A percentile compares a stretch with the other conserved stretches of the same genome.
These are phyloP conservation scores for Globodera rostochiensis DNA, from an alignment of 1,140 invertebrate species.

Conservation along the genomic window DNA sequence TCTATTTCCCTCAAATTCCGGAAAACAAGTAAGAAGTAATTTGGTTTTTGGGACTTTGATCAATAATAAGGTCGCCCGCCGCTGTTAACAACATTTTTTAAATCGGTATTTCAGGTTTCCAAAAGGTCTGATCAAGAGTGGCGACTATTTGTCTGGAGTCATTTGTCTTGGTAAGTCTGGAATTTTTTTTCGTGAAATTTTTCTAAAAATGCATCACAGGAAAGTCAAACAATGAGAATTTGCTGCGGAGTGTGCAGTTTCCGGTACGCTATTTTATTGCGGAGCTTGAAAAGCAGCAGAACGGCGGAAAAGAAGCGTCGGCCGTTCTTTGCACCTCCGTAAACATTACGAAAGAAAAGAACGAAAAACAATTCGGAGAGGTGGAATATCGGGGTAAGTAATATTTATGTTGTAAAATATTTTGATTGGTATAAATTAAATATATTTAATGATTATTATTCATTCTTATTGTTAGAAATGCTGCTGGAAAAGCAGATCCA, in stretches of 20 bases:
- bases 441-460: too few relatives aligned
- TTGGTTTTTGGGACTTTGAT: background rate
- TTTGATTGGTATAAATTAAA: conserved; percentile 14
- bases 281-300: conserved; percentile 35
- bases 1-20: conserved; percentile 77
- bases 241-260: conserved; percentile 29
- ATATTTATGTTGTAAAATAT: background rate
- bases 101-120: conserved; percentile 40
- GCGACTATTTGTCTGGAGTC: conserved; percentile 77
- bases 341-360: conserved; percentile 30
- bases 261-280: conserved; percentile 29
- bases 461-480: conserved; percentile 70
- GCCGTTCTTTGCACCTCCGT: conserved; percentile 44
- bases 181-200: too few relatives aligned
- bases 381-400: conserved; percentile 40
- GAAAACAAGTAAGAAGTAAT: conserved; percentile 75
- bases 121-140: conserved; percentile 71
- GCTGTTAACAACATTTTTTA: too few relatives aligned
- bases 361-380: conserved; percentile 38
- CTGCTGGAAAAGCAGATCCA: conserved; percentile 76
- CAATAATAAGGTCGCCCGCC: too few relatives aligned
- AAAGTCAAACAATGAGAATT: background rate
- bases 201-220: too few relatives aligned
- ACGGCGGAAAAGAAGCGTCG: conserved; percentile 30
- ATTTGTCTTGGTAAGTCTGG: conserved; percentile 32